Evolutionary conservation across 2,113 vertebrate species (phyloP), one percentile per base, ranked within the genome.

Genomic region (Phalacrocorax brasilianus): DNA sequence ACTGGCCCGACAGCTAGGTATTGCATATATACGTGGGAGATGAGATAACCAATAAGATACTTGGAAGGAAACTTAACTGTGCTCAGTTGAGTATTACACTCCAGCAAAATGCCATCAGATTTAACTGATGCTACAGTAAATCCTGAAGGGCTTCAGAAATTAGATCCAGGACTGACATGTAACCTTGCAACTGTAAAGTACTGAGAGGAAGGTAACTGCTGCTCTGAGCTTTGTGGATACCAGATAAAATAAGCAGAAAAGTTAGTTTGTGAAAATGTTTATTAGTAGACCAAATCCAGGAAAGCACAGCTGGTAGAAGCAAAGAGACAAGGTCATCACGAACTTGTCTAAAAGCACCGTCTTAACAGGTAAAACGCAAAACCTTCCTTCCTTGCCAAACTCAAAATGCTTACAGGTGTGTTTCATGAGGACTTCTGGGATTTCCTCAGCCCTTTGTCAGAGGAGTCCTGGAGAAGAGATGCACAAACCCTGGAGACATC

Each of bases 321-420:
- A 33, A 50, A 75, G 44, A 49, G 86, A 78, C 53, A 72, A 70
- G 50, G 20, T 85, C 24, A 35, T 83, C 72, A 65, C 32, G 16
- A 67, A 6, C 55, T 91, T 88, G 22, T 56, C 83, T 88, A 71
- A 88, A 89, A 91, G 59, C 55, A 52, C 12, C 42, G 15, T 83
- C 28, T 83, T 92, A 80, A 86, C 38, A 73, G 59, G 72, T 95
- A 33, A 94, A 93, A 47, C 6, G 0, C 55, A 81, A 91, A 96
- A 55, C 68, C 72, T 84, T 62, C 72, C 76, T 91, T 92, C 68
- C 76, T 92, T 93, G 94, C 91, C 93, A 95, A 93, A 95, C 42
- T 95, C 83, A 84, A 81, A 95, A 95, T 95, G 38, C 79, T 95
- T 95, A 33, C 94, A 95, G 94, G 86, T 96, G 44, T 96, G 72